Percentiles rank a stretch among this genome's conserved stretches.
Evolutionary conservation across 2,797 vertebrate genomes (phyloP).

Genomic region (Thunnus albacares): DNA sequence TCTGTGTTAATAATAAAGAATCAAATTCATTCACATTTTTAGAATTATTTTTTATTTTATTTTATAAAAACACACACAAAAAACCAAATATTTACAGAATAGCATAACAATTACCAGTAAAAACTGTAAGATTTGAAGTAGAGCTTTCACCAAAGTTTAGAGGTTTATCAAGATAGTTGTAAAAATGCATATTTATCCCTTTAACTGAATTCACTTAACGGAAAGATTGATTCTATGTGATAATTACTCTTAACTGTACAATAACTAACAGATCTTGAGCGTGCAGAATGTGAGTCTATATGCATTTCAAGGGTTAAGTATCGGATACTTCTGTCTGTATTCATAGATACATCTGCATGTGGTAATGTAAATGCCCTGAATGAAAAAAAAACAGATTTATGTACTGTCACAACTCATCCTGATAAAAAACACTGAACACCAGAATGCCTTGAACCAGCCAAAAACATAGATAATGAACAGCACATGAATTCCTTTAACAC

Average conservation of each 20-base stretch:
- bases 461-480: constrained; percentile 39
- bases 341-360: background rate
- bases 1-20: constrained; percentile 5
- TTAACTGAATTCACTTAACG: constrained; percentile 46
- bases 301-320: background rate
- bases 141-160: constrained; percentile 30
- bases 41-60: constrained; percentile 41
- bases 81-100: constrained; percentile 53
- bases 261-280: background rate
- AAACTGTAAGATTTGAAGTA: background rate
- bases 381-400: background rate
- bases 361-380: background rate
- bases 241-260: background rate
- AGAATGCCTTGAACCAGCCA: constrained; percentile 60
- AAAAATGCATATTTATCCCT: background rate
- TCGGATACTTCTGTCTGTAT: background rate
- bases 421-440: constrained; percentile 1
- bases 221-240: constrained; percentile 20
- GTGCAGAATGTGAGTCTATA: background rate
- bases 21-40: constrained; percentile 15
- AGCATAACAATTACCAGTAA: background rate
- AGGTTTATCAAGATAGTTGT: background rate
- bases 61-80: constrained; percentile 53
- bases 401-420: background rate
- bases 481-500: background rate